Evolutionary conservation across 2,888 invertebrate species (phyloP).

Genomic region (Hecatera dysodea): DNA sequence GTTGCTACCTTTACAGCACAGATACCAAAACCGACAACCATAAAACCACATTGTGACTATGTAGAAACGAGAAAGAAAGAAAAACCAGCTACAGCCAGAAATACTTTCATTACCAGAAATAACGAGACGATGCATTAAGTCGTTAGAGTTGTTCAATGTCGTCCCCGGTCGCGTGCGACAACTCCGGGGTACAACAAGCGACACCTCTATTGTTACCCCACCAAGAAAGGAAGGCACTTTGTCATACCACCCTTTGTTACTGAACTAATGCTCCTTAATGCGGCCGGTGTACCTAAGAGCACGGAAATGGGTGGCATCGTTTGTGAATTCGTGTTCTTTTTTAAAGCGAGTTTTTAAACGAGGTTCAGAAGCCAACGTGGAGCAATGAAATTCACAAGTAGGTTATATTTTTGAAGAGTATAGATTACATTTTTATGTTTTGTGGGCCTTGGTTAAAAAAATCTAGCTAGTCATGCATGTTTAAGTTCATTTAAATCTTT

Average conservation of each 20-base stretch:
- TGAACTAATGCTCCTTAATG: constrained; percentile 85
- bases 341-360: constrained; percentile 50
- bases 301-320: constrained; percentile 77
- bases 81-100: constrained; percentile 36
- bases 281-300: constrained; percentile 74
- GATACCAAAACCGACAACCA: constrained; percentile 19
- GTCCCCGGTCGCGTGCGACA: constrained; percentile 72
- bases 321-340: constrained; percentile 71
- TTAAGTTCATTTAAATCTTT: neutral
- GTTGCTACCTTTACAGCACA: constrained; percentile 1
- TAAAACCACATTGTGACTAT: constrained; percentile 35
- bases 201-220: constrained; percentile 77
- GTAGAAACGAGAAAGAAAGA: constrained; percentile 35
- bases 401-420: constrained; percentile 35
- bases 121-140: constrained; percentile 84
- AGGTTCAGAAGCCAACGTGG: constrained; percentile 36
- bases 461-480: neutral
- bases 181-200: constrained; percentile 69
- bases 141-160: constrained; percentile 79
- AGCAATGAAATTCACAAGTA: constrained; percentile 51
- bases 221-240: constrained; percentile 80
- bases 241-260: constrained; percentile 85
- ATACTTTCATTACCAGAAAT: constrained; percentile 69
- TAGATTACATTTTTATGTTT: constrained; percentile 19
- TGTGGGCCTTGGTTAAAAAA: neutral